Percentiles rank a stretch among this genome's conserved stretches.
Evolutionary conservation across 2,113 vertebrate genomes (phyloP).

Genomic region (Leptosomus discolor): DNA sequence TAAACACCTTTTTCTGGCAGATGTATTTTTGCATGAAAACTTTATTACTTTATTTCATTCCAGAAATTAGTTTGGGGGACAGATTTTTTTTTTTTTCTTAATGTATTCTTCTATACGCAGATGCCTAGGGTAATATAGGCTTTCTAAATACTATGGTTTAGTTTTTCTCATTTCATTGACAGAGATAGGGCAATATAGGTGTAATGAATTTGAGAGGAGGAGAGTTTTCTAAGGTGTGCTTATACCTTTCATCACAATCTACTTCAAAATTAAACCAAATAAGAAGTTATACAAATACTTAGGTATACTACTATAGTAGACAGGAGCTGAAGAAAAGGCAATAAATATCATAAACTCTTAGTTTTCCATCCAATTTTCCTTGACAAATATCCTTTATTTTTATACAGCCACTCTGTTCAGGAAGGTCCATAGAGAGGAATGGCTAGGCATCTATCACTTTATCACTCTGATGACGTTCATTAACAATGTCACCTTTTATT

Average conservation of each 20-base stretch:
- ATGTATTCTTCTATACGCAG: neutral
- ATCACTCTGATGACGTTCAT: neutral
- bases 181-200: neutral
- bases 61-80: neutral
- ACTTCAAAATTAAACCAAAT: neutral
- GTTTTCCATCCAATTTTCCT: neutral
- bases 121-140: neutral
- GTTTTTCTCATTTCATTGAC: neutral
- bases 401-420: neutral
- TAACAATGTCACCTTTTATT: slow-evolving; percentile 53
- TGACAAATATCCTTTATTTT: neutral
- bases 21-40: neutral
- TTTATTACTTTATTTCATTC: neutral
- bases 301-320: neutral
- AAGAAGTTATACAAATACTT: neutral
- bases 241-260: neutral
- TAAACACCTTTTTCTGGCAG: neutral
- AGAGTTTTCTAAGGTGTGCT: neutral
- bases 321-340: neutral
- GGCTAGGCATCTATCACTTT: neutral
- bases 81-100: neutral
- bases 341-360: neutral
- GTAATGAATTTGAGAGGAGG: neutral
- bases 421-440: neutral
- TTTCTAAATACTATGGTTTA: neutral